These are phyloP conservation scores for Scaptomyza hsui DNA, from an alignment of 1,140 invertebrate genomes.

Conservation along the genomic window DNA sequence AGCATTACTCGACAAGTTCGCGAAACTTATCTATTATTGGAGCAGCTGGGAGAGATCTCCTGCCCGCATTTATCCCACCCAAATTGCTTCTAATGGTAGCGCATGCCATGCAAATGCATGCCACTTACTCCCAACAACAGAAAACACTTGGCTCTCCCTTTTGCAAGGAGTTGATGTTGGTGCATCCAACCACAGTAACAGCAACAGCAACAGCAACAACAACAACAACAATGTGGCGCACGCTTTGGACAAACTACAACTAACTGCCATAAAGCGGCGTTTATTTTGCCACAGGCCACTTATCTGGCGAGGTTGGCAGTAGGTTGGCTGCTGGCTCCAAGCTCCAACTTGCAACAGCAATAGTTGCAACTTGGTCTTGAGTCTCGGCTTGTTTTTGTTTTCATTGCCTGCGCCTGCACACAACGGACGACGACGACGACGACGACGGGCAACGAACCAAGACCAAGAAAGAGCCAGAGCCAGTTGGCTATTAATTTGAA, in stretches of 20 bases:
- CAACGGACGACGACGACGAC: constrained; percentile 19
- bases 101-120: constrained; percentile 77
- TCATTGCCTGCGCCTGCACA: constrained; percentile 66
- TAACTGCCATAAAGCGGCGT: constrained; percentile 81
- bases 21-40: constrained; percentile 34
- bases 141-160: constrained; percentile 74
- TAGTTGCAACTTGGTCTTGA: constrained; percentile 26
- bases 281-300: constrained; percentile 82
- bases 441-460: constrained; percentile 43
- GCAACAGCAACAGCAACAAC: constrained; percentile 22
- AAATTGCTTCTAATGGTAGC: constrained; percentile 80
- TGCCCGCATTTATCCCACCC: constrained; percentile 60
- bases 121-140: constrained; percentile 64
- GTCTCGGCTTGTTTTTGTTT: constrained; percentile 69
- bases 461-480: constrained; percentile 41
- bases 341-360: neutral
- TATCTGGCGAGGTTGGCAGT: constrained; percentile 74
- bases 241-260: constrained; percentile 72
- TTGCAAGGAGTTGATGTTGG: constrained; percentile 37
- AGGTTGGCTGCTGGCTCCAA: constrained; percentile 35
- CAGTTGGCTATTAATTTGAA: constrained; percentile 78
- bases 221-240: constrained; percentile 60
- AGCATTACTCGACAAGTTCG: constrained; percentile 3
- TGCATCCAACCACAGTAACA: constrained; percentile 31
- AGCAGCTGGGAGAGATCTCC: constrained; percentile 9